Evolutionary conservation across 2,888 invertebrate genomes (phyloP).

Genomic region (Diploptera punctata): DNA sequence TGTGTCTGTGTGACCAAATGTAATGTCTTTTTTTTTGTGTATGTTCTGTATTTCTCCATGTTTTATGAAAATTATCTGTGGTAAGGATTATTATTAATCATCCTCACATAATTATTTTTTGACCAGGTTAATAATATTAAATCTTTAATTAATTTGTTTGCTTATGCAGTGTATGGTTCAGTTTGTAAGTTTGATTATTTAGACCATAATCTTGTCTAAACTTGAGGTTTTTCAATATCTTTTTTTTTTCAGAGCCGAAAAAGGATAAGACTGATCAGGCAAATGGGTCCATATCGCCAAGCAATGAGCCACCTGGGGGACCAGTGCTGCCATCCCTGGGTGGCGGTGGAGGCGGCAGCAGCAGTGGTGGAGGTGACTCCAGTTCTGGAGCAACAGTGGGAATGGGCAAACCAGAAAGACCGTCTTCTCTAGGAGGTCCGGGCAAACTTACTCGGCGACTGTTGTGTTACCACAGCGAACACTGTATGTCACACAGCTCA

Average conservation of each 20-base stretch:
- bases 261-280: constrained; percentile 87
- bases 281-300: constrained; percentile 69
- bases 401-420: constrained; percentile 77
- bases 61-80: no score
- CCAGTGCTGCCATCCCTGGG: constrained; percentile 52
- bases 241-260: constrained; percentile 81
- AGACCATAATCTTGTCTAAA: no score
- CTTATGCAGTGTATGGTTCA: no score
- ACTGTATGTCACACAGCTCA: constrained; percentile 62
- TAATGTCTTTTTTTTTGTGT: no score
- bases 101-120: no score
- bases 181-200: no score
- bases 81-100: no score
- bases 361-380: constrained; percentile 56
- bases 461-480: constrained; percentile 82
- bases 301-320: constrained; percentile 57
- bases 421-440: constrained; percentile 71
- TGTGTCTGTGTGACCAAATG: no score
- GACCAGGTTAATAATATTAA: no score
- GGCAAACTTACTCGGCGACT: constrained; percentile 77
- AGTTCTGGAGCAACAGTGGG: constrained; percentile 2
- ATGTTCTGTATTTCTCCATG: no score
- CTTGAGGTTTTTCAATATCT: no score
- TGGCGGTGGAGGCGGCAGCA: constrained; percentile 60
- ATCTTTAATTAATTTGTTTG: no score